phyloP scores from a whole-genome alignment of 2,797 vertebrate genomes.

The Borostomias antarcticus region DNA sequence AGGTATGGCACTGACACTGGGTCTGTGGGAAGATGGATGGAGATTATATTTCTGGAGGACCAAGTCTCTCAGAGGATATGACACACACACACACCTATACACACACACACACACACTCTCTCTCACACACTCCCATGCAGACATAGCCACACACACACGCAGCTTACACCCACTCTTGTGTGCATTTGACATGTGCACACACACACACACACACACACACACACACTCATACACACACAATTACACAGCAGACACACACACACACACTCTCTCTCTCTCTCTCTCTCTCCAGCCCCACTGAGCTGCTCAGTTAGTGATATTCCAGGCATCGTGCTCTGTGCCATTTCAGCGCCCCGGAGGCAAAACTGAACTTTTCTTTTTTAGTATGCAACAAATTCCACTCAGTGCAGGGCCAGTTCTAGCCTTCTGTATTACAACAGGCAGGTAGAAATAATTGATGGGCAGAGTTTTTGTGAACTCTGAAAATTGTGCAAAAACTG shows the following conservation, averaged over 20 bases:
- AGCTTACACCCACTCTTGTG: not conserved
- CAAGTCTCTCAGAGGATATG: not conserved
- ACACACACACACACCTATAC: not conserved
- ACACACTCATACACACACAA: conserved; percentile 8
- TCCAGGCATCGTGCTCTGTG: conserved; percentile 42
- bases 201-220: conserved; percentile 10
- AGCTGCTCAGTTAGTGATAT: conserved; percentile 39
- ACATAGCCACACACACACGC: not conserved
- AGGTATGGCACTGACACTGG: not conserved
- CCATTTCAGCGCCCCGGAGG: conserved; percentile 42
- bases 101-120: not conserved
- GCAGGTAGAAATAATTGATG: too few relatives aligned
- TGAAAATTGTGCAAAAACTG: too few relatives aligned
- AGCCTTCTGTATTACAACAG: too few relatives aligned
- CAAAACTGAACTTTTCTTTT: conserved; percentile 40
- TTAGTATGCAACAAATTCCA: conserved; percentile 54
- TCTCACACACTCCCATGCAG: not conserved
- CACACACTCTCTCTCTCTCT: not conserved
- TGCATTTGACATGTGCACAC: not conserved
- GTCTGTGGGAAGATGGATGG: not conserved
- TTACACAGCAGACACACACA: conserved; percentile 6
- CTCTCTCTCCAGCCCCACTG: conserved; percentile 10
- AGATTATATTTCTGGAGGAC: not conserved
- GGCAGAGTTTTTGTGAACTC: too few relatives aligned
- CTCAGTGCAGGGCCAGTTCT: conserved; percentile 16